These are phyloP conservation scores for Eupsilia transversa DNA, from an alignment of 2,888 invertebrate species.

Conservation along the genomic window DNA sequence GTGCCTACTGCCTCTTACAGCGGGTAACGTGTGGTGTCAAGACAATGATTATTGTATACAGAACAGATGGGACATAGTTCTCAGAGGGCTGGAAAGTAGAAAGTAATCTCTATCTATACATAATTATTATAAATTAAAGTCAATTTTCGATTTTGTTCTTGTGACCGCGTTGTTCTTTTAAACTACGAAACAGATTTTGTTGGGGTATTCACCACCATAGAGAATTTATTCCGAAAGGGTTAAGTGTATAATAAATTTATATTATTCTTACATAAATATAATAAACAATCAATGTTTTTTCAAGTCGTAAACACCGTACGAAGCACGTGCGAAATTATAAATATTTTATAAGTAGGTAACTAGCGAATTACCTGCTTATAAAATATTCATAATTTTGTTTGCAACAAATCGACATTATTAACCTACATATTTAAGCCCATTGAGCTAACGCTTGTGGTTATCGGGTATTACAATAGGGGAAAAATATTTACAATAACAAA, in stretches of 20 bases:
- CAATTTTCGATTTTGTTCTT: not conserved
- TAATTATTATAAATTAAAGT: not conserved
- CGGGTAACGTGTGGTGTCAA: conserved; percentile 63
- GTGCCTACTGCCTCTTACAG: conserved; percentile 70
- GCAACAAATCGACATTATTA: not conserved
- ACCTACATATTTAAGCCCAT: not conserved
- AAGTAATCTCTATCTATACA: not conserved
- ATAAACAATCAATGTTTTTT: too few species aligned
- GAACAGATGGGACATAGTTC: conserved; percentile 45
- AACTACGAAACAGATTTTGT: not conserved
- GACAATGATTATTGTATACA: conserved; percentile 64
- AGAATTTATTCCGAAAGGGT: not conserved
- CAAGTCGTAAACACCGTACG: too few species aligned
- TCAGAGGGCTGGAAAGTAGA: not conserved
- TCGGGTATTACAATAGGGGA: conserved; percentile 7
- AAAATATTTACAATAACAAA: conserved; percentile 12
- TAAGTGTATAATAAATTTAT: not conserved
- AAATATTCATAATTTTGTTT: not conserved
- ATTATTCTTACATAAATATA: too few species aligned
- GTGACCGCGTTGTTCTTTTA: not conserved
- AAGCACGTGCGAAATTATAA: too few species aligned
- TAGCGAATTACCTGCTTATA: not conserved
- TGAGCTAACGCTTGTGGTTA: not conserved
- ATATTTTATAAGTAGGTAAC: too few species aligned
- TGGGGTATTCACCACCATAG: not conserved